Conservation (phyloP, 2,797 vertebrate species). For the Rhyacichthys aspro region DNA sequence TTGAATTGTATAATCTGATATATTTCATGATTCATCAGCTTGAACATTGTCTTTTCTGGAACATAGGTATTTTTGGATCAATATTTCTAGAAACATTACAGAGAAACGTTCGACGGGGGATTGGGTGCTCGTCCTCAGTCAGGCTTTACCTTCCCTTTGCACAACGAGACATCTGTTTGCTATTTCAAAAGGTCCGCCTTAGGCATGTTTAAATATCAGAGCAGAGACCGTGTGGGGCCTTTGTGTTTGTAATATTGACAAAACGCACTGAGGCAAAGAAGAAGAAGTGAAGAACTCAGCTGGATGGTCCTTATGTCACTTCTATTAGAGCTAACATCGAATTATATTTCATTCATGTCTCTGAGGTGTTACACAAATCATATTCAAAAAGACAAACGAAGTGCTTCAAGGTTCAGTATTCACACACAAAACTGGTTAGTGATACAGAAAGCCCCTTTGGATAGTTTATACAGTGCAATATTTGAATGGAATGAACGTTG, state of each 20-base stretch:
- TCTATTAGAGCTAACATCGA: not conserved
- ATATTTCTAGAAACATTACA: too few species aligned
- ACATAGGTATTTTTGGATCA: too few species aligned
- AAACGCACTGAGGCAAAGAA: conserved; percentile 15
- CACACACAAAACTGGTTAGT: not conserved
- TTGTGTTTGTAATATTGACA: conserved; percentile 35
- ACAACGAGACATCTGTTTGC: not conserved
- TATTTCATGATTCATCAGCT: too few species aligned
- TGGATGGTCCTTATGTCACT: not conserved
- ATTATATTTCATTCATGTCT: not conserved
- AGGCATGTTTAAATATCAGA: conserved; percentile 12
- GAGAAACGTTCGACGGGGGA: too few species aligned
- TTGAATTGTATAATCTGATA: too few species aligned
- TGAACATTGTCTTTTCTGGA: too few species aligned
- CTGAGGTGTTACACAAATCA: not conserved
- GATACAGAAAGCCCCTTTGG: too few species aligned
- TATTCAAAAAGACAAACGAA: not conserved
- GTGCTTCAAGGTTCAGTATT: not conserved
- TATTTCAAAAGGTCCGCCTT: not conserved
- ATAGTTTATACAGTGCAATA: too few species aligned
- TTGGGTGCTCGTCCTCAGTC: not conserved
- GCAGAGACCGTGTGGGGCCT: conserved; percentile 11
- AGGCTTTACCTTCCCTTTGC: not conserved
- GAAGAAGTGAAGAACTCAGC: conserved; percentile 25
- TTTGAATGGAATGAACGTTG: too few species aligned